A percentile compares a stretch with the other conserved stretches of the same genome.
These are phyloP conservation scores for cattle (Bos taurus) DNA, from an alignment of 2,113 vertebrate genomes.

Conservation along the genomic window DNA sequence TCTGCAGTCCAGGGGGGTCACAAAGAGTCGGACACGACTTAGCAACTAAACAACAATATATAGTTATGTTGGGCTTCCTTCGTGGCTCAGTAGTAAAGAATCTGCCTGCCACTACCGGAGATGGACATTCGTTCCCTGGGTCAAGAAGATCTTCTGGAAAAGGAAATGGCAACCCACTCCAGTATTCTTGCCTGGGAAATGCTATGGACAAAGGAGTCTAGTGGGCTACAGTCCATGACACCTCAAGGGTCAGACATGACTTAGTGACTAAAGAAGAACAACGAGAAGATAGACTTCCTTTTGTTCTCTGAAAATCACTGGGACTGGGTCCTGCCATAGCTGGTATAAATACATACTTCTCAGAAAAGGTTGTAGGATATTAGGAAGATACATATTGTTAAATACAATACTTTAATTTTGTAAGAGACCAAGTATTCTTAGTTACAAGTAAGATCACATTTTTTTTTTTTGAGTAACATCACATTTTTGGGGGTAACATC, in stretches of 20 bases:
- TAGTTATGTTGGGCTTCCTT: background rate
- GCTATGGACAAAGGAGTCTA: background rate
- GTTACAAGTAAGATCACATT: background rate
- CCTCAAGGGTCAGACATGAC: background rate
- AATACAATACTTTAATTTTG: background rate
- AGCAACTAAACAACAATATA: background rate
- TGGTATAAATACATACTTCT: background rate
- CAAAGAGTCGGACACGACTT: background rate
- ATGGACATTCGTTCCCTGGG: background rate
- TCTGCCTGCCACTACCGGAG: background rate
- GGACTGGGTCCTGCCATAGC: background rate
- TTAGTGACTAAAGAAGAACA: background rate
- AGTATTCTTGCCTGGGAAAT: background rate
- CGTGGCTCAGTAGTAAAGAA: background rate
- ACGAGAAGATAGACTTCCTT: background rate
- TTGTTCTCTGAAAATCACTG: background rate
- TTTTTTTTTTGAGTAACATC: background rate
- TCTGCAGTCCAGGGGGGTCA: background rate
- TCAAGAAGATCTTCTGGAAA: background rate
- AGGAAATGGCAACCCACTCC: background rate
- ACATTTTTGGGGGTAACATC: background rate
- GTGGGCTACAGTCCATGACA: background rate
- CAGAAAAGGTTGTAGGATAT: background rate
- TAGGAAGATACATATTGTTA: background rate
- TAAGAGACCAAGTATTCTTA: background rate